These are phyloP conservation scores for Oenanthe oenanthe DNA, from an alignment of 2,113 vertebrate genomes.

Conservation along the genomic window DNA sequence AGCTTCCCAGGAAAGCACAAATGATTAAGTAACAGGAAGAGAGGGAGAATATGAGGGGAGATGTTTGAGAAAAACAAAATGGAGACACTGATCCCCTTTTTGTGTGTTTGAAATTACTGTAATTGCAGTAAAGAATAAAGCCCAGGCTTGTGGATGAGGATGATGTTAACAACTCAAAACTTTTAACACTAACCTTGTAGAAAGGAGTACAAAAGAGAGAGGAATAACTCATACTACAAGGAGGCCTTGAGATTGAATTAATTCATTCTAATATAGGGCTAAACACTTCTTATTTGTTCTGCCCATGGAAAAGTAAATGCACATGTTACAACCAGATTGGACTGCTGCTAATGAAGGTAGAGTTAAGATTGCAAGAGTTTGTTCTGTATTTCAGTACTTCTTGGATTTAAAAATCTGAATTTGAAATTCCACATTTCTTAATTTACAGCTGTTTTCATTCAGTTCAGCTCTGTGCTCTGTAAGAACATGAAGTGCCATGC, in stretches of 20 bases:
- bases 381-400: not conserved
- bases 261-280: not conserved
- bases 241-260: not conserved
- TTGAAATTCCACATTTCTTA: not conserved
- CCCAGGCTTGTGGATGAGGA: not conserved
- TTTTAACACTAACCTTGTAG: not conserved
- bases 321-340: fast-evolving
- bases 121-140: not conserved
- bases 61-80: not conserved
- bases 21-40: not conserved
- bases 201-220: not conserved
- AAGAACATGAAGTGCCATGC: not conserved
- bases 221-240: not conserved
- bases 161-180: not conserved
- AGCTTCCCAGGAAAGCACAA: not conserved
- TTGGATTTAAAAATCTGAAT: not conserved
- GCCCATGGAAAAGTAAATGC: not conserved
- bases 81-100: not conserved
- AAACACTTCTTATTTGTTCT: not conserved
- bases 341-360: not conserved
- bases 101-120: not conserved
- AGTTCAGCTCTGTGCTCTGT: not conserved
- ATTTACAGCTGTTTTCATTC: not conserved
- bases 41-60: not conserved
- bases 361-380: not conserved